Conservation (phyloP, 1,140 invertebrate species). For the Lordiphosa stackelbergi region DNA sequence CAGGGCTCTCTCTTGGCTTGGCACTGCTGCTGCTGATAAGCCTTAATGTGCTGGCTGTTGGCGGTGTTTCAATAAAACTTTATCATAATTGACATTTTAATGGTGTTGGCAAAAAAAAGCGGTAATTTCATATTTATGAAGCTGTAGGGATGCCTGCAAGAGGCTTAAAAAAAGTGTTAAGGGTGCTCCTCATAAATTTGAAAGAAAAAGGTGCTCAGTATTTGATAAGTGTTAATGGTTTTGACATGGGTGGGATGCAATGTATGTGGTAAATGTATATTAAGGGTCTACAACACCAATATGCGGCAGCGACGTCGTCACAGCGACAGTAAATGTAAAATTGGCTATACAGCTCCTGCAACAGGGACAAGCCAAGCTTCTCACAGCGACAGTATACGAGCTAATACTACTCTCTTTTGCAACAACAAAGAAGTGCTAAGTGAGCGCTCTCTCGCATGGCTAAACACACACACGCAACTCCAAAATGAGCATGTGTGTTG, state of each 20-base stretch:
- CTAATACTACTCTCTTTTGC: too few relatives aligned
- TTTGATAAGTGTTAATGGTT: slow-evolving; percentile 45
- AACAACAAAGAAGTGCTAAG: too few relatives aligned
- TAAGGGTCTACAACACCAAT: neutral
- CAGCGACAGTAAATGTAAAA: too few relatives aligned
- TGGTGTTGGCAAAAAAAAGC: slow-evolving; percentile 43
- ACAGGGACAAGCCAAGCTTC: too few relatives aligned
- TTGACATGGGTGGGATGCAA: slow-evolving; percentile 1
- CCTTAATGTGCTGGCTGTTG: slow-evolving; percentile 49
- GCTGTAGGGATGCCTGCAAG: slow-evolving; percentile 16
- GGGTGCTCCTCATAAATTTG: slow-evolving; percentile 40
- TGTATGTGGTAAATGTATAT: neutral
- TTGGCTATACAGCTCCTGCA: too few relatives aligned
- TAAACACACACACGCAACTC: too few relatives aligned
- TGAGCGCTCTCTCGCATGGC: too few relatives aligned
- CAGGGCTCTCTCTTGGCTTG: slow-evolving; percentile 28
- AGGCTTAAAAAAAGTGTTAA: slow-evolving; percentile 33
- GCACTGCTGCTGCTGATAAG: slow-evolving; percentile 45
- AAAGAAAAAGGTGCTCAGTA: slow-evolving; percentile 57
- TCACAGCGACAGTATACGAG: too few relatives aligned
- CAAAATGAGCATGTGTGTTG: too few relatives aligned
- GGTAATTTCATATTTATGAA: slow-evolving; percentile 68
- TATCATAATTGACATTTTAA: slow-evolving; percentile 76
- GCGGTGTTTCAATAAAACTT: slow-evolving; percentile 73
- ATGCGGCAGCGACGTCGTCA: too few relatives aligned